These are phyloP conservation scores for Chrysopilus asiliformis DNA, from an alignment of 2,888 invertebrate species.

Conservation along the genomic window DNA sequence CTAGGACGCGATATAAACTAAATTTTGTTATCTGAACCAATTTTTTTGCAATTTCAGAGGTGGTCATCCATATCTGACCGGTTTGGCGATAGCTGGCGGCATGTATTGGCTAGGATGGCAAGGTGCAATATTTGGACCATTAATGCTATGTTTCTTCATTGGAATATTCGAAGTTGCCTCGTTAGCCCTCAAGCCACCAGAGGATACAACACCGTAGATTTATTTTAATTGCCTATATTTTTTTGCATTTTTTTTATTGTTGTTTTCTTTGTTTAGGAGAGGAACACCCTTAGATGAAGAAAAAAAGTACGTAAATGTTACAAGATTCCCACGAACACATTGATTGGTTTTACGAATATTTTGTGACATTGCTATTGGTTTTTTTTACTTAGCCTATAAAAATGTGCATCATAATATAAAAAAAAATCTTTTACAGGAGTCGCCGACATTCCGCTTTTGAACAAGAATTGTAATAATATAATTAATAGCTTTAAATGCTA, in stretches of 20 bases:
- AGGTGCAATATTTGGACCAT: constrained; percentile 93
- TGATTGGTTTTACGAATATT: no score
- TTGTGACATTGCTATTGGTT: no score
- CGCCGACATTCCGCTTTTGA: constrained; percentile 17
- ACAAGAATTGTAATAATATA: constrained; percentile 9
- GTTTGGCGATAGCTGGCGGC: constrained; percentile 93
- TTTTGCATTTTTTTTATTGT: background rate
- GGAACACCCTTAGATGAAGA: constrained; percentile 9
- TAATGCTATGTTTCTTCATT: constrained; percentile 86
- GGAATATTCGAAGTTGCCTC: constrained; percentile 79
- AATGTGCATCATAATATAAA: background rate
- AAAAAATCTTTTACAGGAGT: constrained; percentile 12
- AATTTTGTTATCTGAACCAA: background rate
- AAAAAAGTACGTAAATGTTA: constrained; percentile 13
- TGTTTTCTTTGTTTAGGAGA: constrained; percentile 4
- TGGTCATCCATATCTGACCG: constrained; percentile 93
- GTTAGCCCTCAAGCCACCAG: constrained; percentile 44
- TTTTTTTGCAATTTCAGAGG: constrained; percentile 43
- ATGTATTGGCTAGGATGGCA: constrained; percentile 94
- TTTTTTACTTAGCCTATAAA: background rate
- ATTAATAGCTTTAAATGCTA: background rate
- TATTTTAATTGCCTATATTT: background rate
- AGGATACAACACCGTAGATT: constrained; percentile 26
- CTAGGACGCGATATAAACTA: constrained; percentile 34
- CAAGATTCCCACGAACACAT: no score